These are phyloP conservation scores for Taenioides sp. DNA, from an alignment of 2,797 vertebrate genomes.

Conservation along the genomic window DNA sequence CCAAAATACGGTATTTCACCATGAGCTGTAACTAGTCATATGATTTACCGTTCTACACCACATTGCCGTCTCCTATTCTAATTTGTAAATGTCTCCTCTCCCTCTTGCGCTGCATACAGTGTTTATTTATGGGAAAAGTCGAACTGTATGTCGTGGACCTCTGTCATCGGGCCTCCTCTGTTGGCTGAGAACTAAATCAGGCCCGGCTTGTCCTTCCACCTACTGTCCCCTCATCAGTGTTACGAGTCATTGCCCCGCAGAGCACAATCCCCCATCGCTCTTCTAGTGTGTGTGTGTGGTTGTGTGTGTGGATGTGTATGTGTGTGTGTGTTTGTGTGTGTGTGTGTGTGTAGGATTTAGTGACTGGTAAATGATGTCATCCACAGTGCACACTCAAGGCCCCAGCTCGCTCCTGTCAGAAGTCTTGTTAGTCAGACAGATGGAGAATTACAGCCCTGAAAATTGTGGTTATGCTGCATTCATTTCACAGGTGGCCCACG, in stretches of 20 bases:
- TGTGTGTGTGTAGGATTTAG: conserved; percentile 58
- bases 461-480: conserved; percentile 27
- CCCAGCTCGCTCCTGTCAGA: conserved; percentile 30
- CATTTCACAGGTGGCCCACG: conserved; percentile 17
- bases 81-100: background rate
- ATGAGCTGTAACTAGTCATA: background rate
- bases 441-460: conserved; percentile 49
- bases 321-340: conserved; percentile 28
- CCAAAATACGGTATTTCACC: no score
- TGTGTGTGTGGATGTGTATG: conserved; percentile 50
- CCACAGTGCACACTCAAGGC: conserved; percentile 46
- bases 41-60: background rate
- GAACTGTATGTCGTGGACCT: conserved; percentile 10
- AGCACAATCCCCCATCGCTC: conserved; percentile 55
- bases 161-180: conserved; percentile 25
- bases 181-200: conserved; percentile 52
- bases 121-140: conserved; percentile 9
- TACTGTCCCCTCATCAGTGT: conserved; percentile 51
- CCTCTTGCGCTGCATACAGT: background rate
- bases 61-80: background rate
- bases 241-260: conserved; percentile 61
- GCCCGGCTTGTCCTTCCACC: conserved; percentile 61
- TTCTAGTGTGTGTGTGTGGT: conserved; percentile 25
- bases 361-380: conserved; percentile 62
- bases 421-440: conserved; percentile 50